Evolutionary conservation across 2,113 vertebrate species (phyloP).

Genomic region (Mustela nigripes): DNA sequence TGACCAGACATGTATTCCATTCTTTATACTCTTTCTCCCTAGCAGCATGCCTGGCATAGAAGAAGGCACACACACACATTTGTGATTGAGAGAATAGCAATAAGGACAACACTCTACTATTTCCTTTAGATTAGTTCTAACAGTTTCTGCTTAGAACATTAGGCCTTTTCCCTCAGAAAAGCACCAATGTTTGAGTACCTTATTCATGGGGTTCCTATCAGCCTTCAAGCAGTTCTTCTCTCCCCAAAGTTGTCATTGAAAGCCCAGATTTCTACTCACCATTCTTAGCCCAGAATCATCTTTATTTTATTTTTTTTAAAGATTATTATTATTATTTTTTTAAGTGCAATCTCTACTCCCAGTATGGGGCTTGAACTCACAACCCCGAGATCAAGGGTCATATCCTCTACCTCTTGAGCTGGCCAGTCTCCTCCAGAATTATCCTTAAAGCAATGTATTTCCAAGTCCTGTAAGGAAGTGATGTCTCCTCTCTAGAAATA

Average conservation of each 20-base stretch:
- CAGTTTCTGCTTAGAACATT: constrained; percentile 40
- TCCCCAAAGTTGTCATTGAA: not conserved
- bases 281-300: constrained; percentile 50
- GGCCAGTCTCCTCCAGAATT: not conserved
- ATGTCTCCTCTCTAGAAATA: constrained; percentile 77
- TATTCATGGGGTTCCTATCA: not conserved
- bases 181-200: not conserved
- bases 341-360: not conserved
- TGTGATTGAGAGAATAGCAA: constrained; percentile 9
- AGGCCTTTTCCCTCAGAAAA: constrained; percentile 33
- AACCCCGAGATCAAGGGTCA: not conserved
- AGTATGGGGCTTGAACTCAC: not conserved
- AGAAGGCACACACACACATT: not conserved
- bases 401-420: not conserved
- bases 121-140: constrained; percentile 38
- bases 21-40: not conserved
- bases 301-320: not conserved
- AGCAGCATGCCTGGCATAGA: not conserved
- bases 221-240: not conserved
- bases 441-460: constrained; percentile 46
- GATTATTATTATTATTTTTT: not conserved
- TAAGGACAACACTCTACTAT: not conserved
- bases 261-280: constrained; percentile 32
- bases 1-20: not conserved
- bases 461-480: constrained; percentile 78